Percentiles rank a stretch among this genome's conserved stretches.
Evolutionary conservation across 1,140 invertebrate genomes (phyloP).

Genomic region (Potamilus streckersoni): DNA sequence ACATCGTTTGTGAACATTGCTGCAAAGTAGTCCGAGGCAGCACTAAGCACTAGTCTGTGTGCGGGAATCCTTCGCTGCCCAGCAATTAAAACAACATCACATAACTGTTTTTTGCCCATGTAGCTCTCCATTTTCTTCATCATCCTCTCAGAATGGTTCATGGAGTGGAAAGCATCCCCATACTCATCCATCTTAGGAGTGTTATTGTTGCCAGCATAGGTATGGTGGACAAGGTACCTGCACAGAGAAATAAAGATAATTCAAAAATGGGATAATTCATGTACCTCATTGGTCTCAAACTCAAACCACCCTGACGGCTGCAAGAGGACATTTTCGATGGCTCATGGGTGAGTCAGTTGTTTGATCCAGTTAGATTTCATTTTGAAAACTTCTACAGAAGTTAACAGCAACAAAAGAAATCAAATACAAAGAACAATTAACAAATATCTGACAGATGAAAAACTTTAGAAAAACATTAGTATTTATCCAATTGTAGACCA

Average conservation of each 20-base stretch:
- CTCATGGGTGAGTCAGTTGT: neutral
- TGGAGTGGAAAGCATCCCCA: slow-evolving; percentile 82
- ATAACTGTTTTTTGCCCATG: slow-evolving; percentile 75
- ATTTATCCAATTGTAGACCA: too few relatives aligned
- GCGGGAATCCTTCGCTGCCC: slow-evolving; percentile 75
- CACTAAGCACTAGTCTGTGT: slow-evolving; percentile 83
- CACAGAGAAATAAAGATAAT: neutral
- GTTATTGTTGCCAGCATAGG: slow-evolving; percentile 41
- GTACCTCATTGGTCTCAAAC: neutral
- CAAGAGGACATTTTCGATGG: neutral
- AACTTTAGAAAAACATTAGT: too few relatives aligned
- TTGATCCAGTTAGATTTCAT: neutral
- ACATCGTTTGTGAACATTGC: slow-evolving; percentile 94
- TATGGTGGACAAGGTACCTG: slow-evolving; percentile 60
- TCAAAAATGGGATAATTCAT: neutral
- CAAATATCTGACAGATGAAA: neutral
- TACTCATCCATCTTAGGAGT: slow-evolving; percentile 47
- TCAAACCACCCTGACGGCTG: too few relatives aligned
- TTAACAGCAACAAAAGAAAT: neutral
- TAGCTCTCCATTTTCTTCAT: slow-evolving; percentile 85
- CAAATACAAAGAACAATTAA: neutral
- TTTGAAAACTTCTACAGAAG: too few relatives aligned
- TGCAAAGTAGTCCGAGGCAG: slow-evolving; percentile 93
- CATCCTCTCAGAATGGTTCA: slow-evolving; percentile 83
- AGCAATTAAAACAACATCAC: slow-evolving; percentile 63